Evolutionary conservation across 1,140 invertebrate species (phyloP).

Genomic region (Drosophila trapezifrons): DNA sequence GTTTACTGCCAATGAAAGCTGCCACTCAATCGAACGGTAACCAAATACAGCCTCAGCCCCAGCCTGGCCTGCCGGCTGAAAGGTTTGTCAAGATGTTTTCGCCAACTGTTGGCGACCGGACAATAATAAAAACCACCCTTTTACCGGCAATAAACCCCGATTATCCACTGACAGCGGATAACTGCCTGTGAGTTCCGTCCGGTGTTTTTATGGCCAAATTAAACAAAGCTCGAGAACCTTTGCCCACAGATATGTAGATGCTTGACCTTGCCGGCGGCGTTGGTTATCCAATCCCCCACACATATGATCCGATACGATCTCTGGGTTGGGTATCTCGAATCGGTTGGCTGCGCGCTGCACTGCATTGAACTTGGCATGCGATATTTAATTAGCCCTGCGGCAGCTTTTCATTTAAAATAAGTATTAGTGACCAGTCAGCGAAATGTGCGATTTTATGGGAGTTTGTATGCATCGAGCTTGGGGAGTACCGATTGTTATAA

Average conservation of each 20-base stretch:
- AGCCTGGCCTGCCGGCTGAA: background rate
- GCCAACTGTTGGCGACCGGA: too few relatives aligned
- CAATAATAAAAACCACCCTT: background rate
- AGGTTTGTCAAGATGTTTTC: background rate
- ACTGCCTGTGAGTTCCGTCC: background rate
- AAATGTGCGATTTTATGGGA: background rate
- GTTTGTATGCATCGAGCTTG: background rate
- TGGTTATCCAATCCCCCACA: conserved; percentile 4
- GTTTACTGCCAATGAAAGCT: background rate
- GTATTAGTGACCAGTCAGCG: conserved; percentile 13
- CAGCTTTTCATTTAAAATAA: conserved; percentile 35
- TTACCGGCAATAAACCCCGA: background rate
- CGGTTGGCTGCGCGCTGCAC: conserved; percentile 32
- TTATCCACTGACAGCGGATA: background rate
- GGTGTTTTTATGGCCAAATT: conserved; percentile 4
- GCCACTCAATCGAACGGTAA: conserved; percentile 5
- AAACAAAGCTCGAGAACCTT: conserved; percentile 29
- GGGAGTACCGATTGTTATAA: conserved; percentile 9
- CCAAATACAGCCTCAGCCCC: background rate
- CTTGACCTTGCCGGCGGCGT: conserved; percentile 23
- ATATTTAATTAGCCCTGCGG: conserved; percentile 55
- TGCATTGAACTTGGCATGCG: conserved; percentile 71
- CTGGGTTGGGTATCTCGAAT: background rate
- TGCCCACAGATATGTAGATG: conserved; percentile 14
- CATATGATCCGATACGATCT: conserved; percentile 21